phyloP scores from a whole-genome alignment of 2,888 invertebrate species.

The Agapostemon virescens region DNA sequence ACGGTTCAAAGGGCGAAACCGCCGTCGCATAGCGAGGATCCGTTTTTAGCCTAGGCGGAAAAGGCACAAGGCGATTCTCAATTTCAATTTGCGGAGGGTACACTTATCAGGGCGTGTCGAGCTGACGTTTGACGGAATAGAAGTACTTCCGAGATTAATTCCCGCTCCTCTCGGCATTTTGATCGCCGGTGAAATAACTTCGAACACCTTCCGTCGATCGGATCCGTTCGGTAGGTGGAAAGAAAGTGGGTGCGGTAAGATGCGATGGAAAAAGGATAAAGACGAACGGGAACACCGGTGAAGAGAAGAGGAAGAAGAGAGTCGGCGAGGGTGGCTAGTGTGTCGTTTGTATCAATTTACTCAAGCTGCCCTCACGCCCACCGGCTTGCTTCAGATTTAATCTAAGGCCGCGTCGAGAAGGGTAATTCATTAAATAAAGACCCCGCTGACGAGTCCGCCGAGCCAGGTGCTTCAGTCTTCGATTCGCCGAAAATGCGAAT shows the following conservation, averaged over 20 bases:
- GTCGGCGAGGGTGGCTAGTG: slow-evolving; percentile 60
- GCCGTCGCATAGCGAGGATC: background rate
- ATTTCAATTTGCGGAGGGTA: slow-evolving; percentile 66
- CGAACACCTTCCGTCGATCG: slow-evolving; percentile 63
- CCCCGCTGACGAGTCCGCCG: slow-evolving; percentile 47
- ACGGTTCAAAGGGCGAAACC: background rate
- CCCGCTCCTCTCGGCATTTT: slow-evolving; percentile 62
- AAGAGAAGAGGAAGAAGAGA: slow-evolving; percentile 32
- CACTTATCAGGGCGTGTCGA: slow-evolving; percentile 64
- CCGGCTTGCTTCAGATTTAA: slow-evolving; percentile 72
- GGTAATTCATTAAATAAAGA: slow-evolving; percentile 73
- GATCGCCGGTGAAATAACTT: slow-evolving; percentile 69
- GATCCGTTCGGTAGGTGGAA: background rate
- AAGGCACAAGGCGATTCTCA: slow-evolving; percentile 55
- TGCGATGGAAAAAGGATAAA: background rate
- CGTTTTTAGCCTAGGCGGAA: slow-evolving; percentile 18
- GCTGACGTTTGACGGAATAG: slow-evolving; percentile 66
- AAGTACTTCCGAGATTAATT: slow-evolving; percentile 67
- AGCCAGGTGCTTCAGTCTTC: slow-evolving; percentile 31
- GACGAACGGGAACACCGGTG: background rate
- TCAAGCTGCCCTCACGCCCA: slow-evolving; percentile 63
- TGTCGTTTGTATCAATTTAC: slow-evolving; percentile 77
- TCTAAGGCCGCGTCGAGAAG: slow-evolving; percentile 70
- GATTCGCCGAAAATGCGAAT: slow-evolving; percentile 56
- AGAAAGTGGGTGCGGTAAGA: slow-evolving; percentile 1